Evolutionary conservation across 2,113 vertebrate species (phyloP).

Genomic region (Sphaerodactylus townsendi): DNA sequence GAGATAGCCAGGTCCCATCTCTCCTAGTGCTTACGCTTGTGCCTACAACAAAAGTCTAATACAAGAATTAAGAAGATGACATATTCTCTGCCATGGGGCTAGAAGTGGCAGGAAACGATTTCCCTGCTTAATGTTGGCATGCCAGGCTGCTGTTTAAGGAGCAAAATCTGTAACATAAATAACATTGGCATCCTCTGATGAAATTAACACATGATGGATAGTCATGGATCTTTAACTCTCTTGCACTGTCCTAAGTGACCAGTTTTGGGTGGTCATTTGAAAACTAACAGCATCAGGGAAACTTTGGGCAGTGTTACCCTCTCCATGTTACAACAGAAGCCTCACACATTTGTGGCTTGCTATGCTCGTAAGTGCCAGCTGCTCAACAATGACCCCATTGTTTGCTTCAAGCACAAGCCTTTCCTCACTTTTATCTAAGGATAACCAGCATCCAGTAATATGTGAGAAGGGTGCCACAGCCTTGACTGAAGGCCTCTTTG

Average conservation of each 20-base stretch:
- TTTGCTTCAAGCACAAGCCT: background rate
- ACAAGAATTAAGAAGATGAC: background rate
- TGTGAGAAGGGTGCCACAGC: background rate
- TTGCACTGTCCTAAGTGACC: background rate
- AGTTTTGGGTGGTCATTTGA: background rate
- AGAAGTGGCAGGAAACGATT: background rate
- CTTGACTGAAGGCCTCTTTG: conserved; percentile 5
- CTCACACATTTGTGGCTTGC: background rate
- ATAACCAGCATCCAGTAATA: background rate
- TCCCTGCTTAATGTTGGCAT: background rate
- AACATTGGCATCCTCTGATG: background rate
- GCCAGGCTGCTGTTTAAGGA: background rate
- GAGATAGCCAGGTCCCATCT: background rate
- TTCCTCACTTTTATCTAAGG: background rate
- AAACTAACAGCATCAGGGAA: background rate
- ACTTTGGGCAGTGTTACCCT: background rate
- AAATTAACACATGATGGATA: background rate
- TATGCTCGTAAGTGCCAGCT: background rate
- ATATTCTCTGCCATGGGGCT: background rate
- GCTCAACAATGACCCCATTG: background rate
- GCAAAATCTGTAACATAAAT: no score
- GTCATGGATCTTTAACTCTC: background rate
- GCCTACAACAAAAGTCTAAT: background rate
- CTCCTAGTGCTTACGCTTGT: no score
- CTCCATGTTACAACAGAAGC: background rate